These are phyloP conservation scores for Damaliscus lunatus DNA, from an alignment of 2,113 vertebrate species.

Conservation along the genomic window DNA sequence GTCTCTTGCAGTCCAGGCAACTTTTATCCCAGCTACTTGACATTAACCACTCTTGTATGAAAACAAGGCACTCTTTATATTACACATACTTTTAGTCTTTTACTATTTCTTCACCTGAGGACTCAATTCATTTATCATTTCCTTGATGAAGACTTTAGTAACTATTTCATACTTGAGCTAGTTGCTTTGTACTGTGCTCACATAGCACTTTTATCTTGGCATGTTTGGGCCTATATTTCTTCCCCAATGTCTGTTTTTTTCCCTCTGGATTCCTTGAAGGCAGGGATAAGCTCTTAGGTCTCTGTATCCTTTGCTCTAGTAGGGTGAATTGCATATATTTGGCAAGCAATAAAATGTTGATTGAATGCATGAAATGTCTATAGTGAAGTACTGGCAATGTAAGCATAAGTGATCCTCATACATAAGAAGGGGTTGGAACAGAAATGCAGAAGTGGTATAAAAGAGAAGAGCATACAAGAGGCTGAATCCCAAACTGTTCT, in stretches of 20 bases:
- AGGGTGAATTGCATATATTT: background rate
- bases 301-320: background rate
- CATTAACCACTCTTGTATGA: background rate
- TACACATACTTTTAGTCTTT: background rate
- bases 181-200: background rate
- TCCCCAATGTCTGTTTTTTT: background rate
- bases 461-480: background rate
- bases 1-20: background rate
- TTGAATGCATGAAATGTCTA: background rate
- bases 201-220: background rate
- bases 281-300: background rate
- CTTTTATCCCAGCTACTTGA: background rate
- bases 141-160: background rate
- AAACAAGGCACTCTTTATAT: background rate
- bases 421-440: background rate
- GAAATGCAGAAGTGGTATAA: background rate
- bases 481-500: background rate
- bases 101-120: background rate
- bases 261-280: background rate
- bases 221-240: background rate
- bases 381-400: background rate
- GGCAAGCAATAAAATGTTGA: background rate
- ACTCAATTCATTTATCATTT: background rate
- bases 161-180: background rate
- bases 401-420: background rate